phyloP scores from a whole-genome alignment of 2,797 vertebrate species.

The Rhinatrema bivittatum region DNA sequence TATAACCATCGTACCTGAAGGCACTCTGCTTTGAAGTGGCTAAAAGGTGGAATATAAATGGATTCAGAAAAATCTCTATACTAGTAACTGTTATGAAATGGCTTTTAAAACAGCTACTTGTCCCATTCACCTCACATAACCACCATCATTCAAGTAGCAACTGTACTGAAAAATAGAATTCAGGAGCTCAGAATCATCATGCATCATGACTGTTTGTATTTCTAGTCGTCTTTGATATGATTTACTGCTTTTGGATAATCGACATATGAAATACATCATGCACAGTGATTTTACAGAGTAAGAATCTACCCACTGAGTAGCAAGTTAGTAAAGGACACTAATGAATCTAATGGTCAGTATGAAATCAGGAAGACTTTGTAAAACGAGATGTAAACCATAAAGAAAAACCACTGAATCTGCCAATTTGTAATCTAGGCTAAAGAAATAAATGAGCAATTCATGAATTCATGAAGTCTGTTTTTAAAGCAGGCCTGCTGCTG shows the following conservation, averaged over 20 bases:
- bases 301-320: slow-evolving; percentile 40
- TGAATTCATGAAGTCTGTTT: no score
- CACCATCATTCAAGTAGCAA: slow-evolving; percentile 18
- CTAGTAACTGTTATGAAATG: slow-evolving; percentile 40
- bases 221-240: background rate
- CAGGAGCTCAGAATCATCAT: background rate
- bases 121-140: slow-evolving; percentile 25
- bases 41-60: no score
- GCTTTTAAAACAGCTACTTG: slow-evolving; percentile 21
- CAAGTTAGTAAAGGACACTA: slow-evolving; percentile 34
- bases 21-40: no score
- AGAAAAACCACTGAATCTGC: no score
- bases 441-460: no score
- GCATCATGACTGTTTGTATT: slow-evolving; percentile 4
- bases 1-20: no score
- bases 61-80: slow-evolving; percentile 57
- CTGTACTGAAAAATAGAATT: background rate
- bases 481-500: no score
- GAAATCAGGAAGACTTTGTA: slow-evolving; percentile 46
- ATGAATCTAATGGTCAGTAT: slow-evolving; percentile 41
- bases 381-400: slow-evolving; percentile 46
- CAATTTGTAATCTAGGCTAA: no score
- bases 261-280: slow-evolving; percentile 1
- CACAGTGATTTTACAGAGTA: slow-evolving; percentile 2
- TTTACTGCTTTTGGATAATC: slow-evolving; percentile 14